Base-by-base conservation (phyloP, 2,113 vertebrate genomes). In the Menidia beryllina region DNA sequence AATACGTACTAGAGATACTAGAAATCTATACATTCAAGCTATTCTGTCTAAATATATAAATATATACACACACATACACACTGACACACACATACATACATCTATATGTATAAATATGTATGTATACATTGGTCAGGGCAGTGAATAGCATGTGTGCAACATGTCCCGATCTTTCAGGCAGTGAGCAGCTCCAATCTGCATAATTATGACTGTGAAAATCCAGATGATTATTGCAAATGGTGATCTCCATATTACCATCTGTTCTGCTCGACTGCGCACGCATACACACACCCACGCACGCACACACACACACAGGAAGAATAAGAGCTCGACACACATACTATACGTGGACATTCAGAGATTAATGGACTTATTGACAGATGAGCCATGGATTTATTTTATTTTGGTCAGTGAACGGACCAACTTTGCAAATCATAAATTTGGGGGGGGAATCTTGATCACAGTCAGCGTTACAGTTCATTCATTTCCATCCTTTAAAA, bases 171-270 rank as follows among this genome's bases (percentile, higher is more conserved):
- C n/a, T n/a, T 38, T 69, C 56, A 60, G 59, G 55, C 80, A 79
- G 62, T 62, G 65, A 45, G 77, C 58, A 53, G 61, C 60, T 71
- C 34, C 81, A 87, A 81, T 90, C 80, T 69, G 65, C 62, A 88
- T 89, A 67, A 90, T 91, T 90, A 79, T 85, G 78, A 87, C 72
- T 73, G 75, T 75, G 77, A 88, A n/a, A 88, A 87, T 58, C 75
- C 75, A 79, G 81, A 77, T 36, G 50, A 87, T 87, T 73, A 86
- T 59, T 63, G 34, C 70, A 70, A 89, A 82, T 71, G 74, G 34
- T 86, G 71, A 88, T 82, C 86, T 7, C 1, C 71, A 69, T 27
- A 55, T 41, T 20, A 54, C 86, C 90, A 90, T 86, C 88, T 90
- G 90, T 65, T 72, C 61, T 21, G 45, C 77, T 67, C 71, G 39